A percentile compares a stretch with the other conserved stretches of the same genome.
phyloP scores from a whole-genome alignment of 1,140 invertebrate genomes.

The Papilio xuthus region DNA sequence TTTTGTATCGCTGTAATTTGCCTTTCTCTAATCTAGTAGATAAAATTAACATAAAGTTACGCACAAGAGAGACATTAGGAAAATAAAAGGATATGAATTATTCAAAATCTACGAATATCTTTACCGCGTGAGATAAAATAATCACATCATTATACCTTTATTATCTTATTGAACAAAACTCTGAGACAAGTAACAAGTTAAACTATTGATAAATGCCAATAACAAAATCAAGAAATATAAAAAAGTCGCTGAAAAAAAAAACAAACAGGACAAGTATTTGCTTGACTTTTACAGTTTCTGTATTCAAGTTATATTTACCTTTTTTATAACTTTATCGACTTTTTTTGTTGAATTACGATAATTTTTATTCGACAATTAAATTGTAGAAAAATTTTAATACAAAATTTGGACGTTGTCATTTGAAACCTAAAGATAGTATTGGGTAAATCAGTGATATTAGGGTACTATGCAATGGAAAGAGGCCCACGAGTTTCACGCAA shows the following conservation, averaged over 20 bases:
- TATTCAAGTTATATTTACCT: too few species aligned
- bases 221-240: too few species aligned
- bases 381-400: background rate
- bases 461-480: background rate
- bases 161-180: background rate
- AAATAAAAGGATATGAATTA: conserved; percentile 19
- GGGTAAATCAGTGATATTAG: background rate
- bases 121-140: background rate
- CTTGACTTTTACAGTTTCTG: too few species aligned
- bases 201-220: too few species aligned
- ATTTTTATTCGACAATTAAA: background rate
- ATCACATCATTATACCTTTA: background rate
- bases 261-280: too few species aligned
- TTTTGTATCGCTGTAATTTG: background rate
- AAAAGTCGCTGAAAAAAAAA: too few species aligned
- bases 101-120: background rate
- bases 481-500: conserved; percentile 15
- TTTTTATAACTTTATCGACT: background rate
- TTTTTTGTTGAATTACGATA: too few species aligned
- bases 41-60: conserved; percentile 12
- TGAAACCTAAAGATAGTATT: background rate
- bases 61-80: conserved; percentile 7
- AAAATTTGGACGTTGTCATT: background rate
- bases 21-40: background rate
- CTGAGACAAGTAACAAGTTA: background rate